A percentile compares a stretch with the other conserved stretches of the same genome.
phyloP scores from a whole-genome alignment of 2,888 invertebrate species.

The Seira ritae region DNA sequence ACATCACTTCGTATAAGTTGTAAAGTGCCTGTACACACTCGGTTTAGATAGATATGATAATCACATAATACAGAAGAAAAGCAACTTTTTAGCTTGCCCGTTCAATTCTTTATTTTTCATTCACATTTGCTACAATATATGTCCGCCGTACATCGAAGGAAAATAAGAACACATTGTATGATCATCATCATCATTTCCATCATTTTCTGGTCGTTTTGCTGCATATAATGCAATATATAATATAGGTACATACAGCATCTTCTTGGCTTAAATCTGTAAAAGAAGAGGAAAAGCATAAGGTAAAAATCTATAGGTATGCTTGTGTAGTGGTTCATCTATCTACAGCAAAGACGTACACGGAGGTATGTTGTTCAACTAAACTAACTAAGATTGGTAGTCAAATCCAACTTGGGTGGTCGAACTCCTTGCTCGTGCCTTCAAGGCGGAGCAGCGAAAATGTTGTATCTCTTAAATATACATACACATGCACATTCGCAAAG shows the following conservation, averaged over 20 bases:
- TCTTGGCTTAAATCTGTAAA: conserved; percentile 5
- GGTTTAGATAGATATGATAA: too few species aligned
- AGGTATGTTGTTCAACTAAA: conserved; percentile 64
- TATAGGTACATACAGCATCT: background rate
- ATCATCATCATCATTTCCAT: conserved; percentile 53
- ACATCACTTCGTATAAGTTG: conserved; percentile 22
- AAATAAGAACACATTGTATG: conserved; percentile 41
- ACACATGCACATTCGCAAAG: too few species aligned
- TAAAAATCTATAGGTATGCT: conserved; percentile 9
- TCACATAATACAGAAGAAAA: background rate
- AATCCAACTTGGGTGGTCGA: conserved; percentile 73
- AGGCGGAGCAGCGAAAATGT: conserved; percentile 73
- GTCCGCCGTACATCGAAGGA: background rate
- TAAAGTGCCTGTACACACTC: conserved; percentile 11
- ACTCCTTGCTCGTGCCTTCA: conserved; percentile 73
- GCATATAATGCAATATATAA: conserved; percentile 26
- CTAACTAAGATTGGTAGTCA: conserved; percentile 73
- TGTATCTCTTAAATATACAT: too few species aligned
- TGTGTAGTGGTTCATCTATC: background rate
- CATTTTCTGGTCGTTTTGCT: conserved; percentile 45
- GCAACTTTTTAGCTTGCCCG: background rate
- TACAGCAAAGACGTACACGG: conserved; percentile 45
- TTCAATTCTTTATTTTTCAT: background rate
- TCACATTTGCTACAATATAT: too few species aligned
- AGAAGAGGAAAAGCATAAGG: conserved; percentile 28